phyloP scores from a whole-genome alignment of 2,797 vertebrate genomes.

The Gallinago stenura region DNA sequence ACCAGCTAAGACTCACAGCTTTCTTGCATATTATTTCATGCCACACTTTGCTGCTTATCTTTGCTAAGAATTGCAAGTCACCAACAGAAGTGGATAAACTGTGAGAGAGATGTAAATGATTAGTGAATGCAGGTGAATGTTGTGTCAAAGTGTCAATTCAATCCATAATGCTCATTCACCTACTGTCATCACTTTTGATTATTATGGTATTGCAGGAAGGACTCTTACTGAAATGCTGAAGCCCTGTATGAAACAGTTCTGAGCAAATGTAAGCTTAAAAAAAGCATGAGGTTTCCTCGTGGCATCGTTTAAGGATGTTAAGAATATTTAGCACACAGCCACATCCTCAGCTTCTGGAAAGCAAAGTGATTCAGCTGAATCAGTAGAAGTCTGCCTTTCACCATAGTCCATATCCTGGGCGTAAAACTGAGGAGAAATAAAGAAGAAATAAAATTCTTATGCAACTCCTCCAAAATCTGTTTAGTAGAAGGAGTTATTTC shows the following conservation, averaged over 20 bases:
- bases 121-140: not conserved
- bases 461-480: not conserved
- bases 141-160: constrained; percentile 2
- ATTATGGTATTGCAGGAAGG: not conserved
- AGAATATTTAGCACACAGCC: not conserved
- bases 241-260: not conserved
- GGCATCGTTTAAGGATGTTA: not conserved
- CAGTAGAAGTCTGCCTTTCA: not conserved
- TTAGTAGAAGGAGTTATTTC: not conserved
- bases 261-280: not conserved
- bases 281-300: not conserved
- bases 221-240: not conserved
- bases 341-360: not conserved
- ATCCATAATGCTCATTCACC: not conserved
- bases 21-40: not conserved
- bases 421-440: not conserved
- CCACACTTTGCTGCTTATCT: not conserved
- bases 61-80: not conserved
- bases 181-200: not conserved
- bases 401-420: not conserved
- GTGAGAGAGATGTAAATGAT: constrained; percentile 9
- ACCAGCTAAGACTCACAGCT: not conserved
- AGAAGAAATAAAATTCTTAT: not conserved
- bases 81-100: not conserved
- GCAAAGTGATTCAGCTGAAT: not conserved